Percentiles rank a stretch among this genome's conserved stretches.
Conservation (phyloP, 2,888 invertebrate species). For the Gari tellinella region DNA sequence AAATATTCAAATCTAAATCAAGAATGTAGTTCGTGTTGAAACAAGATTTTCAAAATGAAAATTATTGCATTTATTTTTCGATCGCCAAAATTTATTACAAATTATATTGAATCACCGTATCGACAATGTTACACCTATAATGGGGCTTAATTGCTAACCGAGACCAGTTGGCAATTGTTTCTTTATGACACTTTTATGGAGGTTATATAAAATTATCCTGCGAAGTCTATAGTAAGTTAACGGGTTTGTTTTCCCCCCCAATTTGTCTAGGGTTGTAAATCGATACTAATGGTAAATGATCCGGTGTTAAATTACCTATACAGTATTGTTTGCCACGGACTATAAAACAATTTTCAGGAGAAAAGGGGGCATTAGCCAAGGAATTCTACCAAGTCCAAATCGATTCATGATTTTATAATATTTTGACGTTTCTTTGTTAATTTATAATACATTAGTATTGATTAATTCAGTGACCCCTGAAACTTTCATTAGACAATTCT, state of each 20-base stretch:
- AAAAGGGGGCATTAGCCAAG: conserved; percentile 37
- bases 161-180: conserved; percentile 37
- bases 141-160: conserved; percentile 32
- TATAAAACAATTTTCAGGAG: conserved; percentile 48
- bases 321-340: conserved; percentile 34
- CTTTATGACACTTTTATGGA: conserved; percentile 57
- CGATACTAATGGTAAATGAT: conserved; percentile 55
- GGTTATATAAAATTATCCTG: conserved; percentile 55
- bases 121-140: conserved; percentile 28
- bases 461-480: too few species aligned
- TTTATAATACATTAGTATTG: too few species aligned
- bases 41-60: too few species aligned
- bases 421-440: too few species aligned
- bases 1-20: too few species aligned
- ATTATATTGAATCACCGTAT: conserved; percentile 33
- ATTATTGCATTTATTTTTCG: too few species aligned
- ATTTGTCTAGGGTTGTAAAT: conserved; percentile 48
- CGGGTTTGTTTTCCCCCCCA: conserved; percentile 40
- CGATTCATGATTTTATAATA: conserved; percentile 20
- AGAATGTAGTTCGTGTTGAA: too few species aligned
- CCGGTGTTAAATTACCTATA: conserved; percentile 32
- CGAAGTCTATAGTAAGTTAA: conserved; percentile 1
- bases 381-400: conserved; percentile 38
- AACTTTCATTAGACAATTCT: too few species aligned
- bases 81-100: conserved; percentile 13